Base-by-base conservation (phyloP, 2,888 invertebrate genomes). In the Heliconius sara region DNA sequence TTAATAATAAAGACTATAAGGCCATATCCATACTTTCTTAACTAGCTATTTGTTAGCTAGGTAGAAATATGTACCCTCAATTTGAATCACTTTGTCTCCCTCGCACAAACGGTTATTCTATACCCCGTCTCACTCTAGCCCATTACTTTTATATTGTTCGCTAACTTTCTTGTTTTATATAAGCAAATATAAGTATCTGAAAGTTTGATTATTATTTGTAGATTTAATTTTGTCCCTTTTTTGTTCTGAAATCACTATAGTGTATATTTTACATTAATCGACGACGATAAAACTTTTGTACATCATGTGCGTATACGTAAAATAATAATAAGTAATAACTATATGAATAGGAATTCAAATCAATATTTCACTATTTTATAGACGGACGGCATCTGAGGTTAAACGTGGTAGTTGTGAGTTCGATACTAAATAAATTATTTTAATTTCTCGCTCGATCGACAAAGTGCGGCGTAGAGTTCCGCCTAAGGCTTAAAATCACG, bases 81-180 rank as follows among this genome's bases (percentile, higher is more conserved):
- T 95, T 95, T 95, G 92, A 95, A 94, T 95, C 92, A 91, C 88
- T 87, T 88, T 84, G 81, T 94, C 95, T 91, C 94, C 82, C 85
- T 95, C 89, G 71, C 90, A 84, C 94, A 82, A 83, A 84, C 79
- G 80, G 76, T 80, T 79, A 79, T 82, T 85, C 83, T 84, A 81
- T 82, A 83, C 84, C 77, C 89, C 83, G 83, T 93, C 89, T 91
- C 92, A 81, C 86, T 95, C 94, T 93, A 92, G 92, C 92, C 93
- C 93, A 95, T 95, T 95, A 95, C 94, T 94, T 95, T 95, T 95
- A 95, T 95, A 95, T 95, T 94, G 95, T 95, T 95, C 95, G 94
- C 95, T 95, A 95, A 95, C 95, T 95, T 95, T 95, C 95, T 95
- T 95, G 95, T 95, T 95, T 75, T 95, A 94, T 95, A 92, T 95